A percentile compares a stretch with the other conserved stretches of the same genome.
Evolutionary conservation across 2,113 vertebrate genomes (phyloP).

Genomic region (Oryzias melastigma): DNA sequence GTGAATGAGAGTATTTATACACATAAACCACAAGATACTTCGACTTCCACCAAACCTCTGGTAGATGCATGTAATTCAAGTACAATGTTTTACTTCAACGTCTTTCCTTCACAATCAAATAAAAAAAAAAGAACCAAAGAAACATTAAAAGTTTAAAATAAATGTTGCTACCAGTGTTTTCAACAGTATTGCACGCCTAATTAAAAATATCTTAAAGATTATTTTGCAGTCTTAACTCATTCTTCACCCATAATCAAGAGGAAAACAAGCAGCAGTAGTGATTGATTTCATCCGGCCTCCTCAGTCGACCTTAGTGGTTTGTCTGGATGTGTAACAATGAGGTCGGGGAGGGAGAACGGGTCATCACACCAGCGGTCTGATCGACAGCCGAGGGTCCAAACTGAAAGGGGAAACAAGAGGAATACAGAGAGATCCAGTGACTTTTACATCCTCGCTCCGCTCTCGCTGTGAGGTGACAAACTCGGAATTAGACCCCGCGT

Average conservation of each 20-base stretch:
- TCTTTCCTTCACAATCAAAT: constrained; percentile 24
- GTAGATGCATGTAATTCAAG: constrained; percentile 44
- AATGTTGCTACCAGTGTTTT: constrained; percentile 28
- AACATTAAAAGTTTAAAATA: constrained; percentile 26
- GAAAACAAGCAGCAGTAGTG: constrained; percentile 22
- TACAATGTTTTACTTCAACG: constrained; percentile 36
- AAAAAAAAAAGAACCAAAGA: constrained; percentile 27
- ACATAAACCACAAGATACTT: too few relatives aligned
- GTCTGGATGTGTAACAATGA: not conserved
- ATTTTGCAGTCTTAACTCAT: constrained; percentile 1
- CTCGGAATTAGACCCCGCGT: constrained; percentile 28
- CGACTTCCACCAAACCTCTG: constrained; percentile 18
- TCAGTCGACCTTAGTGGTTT: constrained; percentile 7
- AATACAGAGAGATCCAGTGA: constrained; percentile 39
- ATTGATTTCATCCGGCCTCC: constrained; percentile 15
- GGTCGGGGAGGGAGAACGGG: not conserved
- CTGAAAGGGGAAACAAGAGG: constrained; percentile 15
- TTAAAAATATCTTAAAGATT: constrained; percentile 23
- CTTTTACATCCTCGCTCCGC: constrained; percentile 18
- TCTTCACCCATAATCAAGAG: constrained; percentile 9
- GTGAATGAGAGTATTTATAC: too few relatives aligned
- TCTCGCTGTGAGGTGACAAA: not conserved
- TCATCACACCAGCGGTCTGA: not conserved
- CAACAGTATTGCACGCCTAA: constrained; percentile 49
- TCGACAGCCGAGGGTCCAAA: constrained; percentile 4